Percentiles rank a stretch among this genome's conserved stretches.
phyloP scores from a whole-genome alignment of 2,113 vertebrate species.

The Bujurquina vittata region DNA sequence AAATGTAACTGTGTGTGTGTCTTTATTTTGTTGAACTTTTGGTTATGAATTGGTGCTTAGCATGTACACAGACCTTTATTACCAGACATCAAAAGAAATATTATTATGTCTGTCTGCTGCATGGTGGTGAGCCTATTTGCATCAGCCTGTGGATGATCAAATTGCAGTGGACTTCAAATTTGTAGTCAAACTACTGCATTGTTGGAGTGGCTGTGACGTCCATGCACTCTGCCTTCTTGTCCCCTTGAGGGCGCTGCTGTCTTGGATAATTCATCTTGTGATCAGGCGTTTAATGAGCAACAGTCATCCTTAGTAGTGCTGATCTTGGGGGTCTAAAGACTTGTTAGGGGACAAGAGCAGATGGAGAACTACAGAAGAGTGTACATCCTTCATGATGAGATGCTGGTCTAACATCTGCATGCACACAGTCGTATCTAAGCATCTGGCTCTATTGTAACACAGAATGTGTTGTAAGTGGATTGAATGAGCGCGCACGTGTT shows the following conservation, averaged over 20 bases:
- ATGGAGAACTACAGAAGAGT: neutral
- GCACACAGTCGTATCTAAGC: too few relatives aligned
- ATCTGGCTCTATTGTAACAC: neutral
- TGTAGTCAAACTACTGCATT: neutral
- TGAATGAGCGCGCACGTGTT: neutral
- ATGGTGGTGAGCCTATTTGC: too few relatives aligned
- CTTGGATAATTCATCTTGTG: neutral
- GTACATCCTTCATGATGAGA: neutral
- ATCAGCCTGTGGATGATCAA: too few relatives aligned
- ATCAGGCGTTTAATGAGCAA: neutral
- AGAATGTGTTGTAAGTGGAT: neutral
- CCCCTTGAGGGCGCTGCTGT: slow-evolving; percentile 49
- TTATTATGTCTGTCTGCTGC: too few relatives aligned
- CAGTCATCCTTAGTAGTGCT: neutral
- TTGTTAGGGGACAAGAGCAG: neutral
- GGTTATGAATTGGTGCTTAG: too few relatives aligned
- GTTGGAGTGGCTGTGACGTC: neutral
- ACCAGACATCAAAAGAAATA: too few relatives aligned
- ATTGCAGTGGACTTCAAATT: too few relatives aligned
- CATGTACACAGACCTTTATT: too few relatives aligned
- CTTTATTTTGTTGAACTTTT: too few relatives aligned
- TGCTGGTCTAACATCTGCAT: neutral
- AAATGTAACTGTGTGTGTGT: too few relatives aligned
- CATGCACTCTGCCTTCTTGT: neutral
- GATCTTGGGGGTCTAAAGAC: neutral